phyloP scores from a whole-genome alignment of 2,888 invertebrate genomes.

The Bombylius discolor region DNA sequence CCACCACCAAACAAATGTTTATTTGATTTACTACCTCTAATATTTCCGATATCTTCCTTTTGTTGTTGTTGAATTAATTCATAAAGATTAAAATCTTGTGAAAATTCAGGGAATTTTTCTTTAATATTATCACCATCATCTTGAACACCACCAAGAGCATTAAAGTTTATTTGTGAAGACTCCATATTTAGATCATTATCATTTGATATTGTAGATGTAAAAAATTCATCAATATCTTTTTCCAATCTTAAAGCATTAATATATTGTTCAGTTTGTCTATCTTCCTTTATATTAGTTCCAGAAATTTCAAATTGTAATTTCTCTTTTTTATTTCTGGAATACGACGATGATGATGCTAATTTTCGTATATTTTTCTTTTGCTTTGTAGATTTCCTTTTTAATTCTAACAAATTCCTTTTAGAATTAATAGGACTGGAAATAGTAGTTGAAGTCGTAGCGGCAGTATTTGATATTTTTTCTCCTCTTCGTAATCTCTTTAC shows the following conservation, averaged over 20 bases:
- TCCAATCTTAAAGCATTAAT: slow-evolving; percentile 17
- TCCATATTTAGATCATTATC: neutral
- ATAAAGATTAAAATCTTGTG: slow-evolving; percentile 28
- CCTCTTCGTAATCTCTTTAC: slow-evolving; percentile 33
- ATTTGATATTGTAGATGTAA: slow-evolving; percentile 17
- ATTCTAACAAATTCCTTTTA: neutral
- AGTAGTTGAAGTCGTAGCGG: neutral
- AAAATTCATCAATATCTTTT: slow-evolving; percentile 31
- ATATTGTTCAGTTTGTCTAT: slow-evolving; percentile 21
- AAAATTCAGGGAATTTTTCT: slow-evolving; percentile 16
- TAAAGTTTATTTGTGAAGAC: too few species aligned
- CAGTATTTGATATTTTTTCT: neutral
- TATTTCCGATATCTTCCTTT: too few species aligned
- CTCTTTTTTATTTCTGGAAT: neutral
- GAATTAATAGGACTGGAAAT: too few species aligned
- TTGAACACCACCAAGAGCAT: too few species aligned
- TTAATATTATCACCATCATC: slow-evolving; percentile 14
- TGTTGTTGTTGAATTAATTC: slow-evolving; percentile 18
- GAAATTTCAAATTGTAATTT: neutral
- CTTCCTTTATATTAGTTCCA: slow-evolving; percentile 21
- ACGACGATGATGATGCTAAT: neutral
- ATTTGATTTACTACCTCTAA: too few species aligned
- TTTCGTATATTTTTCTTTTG: neutral
- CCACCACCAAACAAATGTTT: neutral
- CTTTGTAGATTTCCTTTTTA: neutral